Base-by-base conservation (phyloP, 2,888 invertebrate species). In the Adelphocoris suturalis region DNA sequence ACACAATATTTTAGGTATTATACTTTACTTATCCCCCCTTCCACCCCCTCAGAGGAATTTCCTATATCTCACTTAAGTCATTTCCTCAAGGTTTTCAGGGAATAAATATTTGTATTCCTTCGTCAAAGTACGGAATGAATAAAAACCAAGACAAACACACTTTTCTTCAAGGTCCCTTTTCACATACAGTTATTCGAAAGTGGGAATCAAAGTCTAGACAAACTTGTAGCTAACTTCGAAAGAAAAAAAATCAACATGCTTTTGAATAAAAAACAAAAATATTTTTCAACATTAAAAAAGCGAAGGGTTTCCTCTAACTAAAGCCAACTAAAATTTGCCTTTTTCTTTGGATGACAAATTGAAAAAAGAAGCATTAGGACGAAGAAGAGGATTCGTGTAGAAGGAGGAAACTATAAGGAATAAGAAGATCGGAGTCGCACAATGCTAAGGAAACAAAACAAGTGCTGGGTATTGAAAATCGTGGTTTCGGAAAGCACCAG, bases 401-500 rank as follows among this genome's bases (percentile, higher is more conserved):
- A 68, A 23, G 68, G n/a, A 68, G 23, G 19, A 61, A 19, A 52
- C 52, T 7, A 52, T 52, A 52, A 5, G 57, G 19, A 57, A 68
- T 23, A 9, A 23, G 11, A 68, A 68, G 68, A 68, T 23, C 68
- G 68, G 68, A 57, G 5, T 68, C 12, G 68, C 68, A 68, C 68
- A 68, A 68, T 68, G 19, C 68, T 68, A 68, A 68, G 68, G 68
- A 23, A 68, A 23, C 68, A 68, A 68, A 61, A 68, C 68, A 68
- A 23, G 68, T 68, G n/a, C 19, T n/a, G 19, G 28, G 16, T 84
- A 52, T 23, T 68, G 68, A 68, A 23, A 23, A 68, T 68, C 19
- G 68, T 68, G 68, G 23, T 23, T 3, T 4, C 23, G 23, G 27
- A 12, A 68, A 68, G 68, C 68, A 1, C 68, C 68, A 68, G 68